Conservation (phyloP, 2,888 invertebrate genomes). For the Plemyria rubiginata region DNA sequence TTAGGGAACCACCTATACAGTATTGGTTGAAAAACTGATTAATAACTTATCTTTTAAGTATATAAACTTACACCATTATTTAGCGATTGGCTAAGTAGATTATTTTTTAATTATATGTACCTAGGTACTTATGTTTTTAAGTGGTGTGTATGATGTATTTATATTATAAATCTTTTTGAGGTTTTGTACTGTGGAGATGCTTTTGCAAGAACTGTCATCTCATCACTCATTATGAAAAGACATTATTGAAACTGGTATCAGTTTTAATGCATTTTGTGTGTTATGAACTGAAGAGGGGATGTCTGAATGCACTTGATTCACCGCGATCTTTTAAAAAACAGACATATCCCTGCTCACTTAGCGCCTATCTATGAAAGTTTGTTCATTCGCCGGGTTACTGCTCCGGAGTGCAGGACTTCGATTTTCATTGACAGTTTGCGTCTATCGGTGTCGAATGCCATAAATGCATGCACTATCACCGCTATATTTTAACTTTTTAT, state of each 20-base stretch:
- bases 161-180: slow-evolving; percentile 36
- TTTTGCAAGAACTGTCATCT: slow-evolving; percentile 27
- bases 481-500: too few species aligned
- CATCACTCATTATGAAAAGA: slow-evolving; percentile 27
- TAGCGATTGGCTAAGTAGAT: slow-evolving; percentile 74
- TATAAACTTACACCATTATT: slow-evolving; percentile 71
- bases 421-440: too few species aligned
- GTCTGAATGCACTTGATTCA: slow-evolving; percentile 20
- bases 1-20: slow-evolving; percentile 69
- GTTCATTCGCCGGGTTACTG: too few species aligned
- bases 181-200: slow-evolving; percentile 39
- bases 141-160: slow-evolving; percentile 35
- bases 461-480: too few species aligned
- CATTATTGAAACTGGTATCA: slow-evolving; percentile 25
- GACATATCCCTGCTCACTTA: background rate
- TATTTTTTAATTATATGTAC: slow-evolving; percentile 56
- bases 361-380: too few species aligned
- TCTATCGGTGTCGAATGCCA: too few species aligned
- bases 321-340: slow-evolving; percentile 4
- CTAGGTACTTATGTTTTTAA: slow-evolving; percentile 38
- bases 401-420: too few species aligned
- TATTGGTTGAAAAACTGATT: slow-evolving; percentile 78
- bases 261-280: slow-evolving; percentile 35
- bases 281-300: slow-evolving; percentile 12
- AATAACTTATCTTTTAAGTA: slow-evolving; percentile 69